Conservation (phyloP, 1,140 invertebrate species). For the Sitophilus oryzae region DNA sequence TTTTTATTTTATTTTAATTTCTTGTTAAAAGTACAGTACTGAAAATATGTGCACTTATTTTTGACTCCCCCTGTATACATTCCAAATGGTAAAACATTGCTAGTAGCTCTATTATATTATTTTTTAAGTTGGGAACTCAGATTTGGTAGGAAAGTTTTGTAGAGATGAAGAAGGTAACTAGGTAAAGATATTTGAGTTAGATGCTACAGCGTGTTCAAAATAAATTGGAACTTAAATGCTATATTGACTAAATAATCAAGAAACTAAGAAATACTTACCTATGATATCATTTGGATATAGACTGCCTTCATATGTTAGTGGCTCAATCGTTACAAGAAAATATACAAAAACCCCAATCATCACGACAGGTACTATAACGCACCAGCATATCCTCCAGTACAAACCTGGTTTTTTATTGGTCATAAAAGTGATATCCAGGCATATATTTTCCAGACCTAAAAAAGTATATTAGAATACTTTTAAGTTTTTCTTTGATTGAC, state of each 20-base stretch:
- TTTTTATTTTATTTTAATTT: too few relatives aligned
- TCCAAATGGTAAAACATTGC: too few relatives aligned
- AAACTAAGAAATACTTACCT: conserved; percentile 28
- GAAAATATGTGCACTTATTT: too few relatives aligned
- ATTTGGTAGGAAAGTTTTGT: too few relatives aligned
- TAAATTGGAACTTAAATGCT: background rate
- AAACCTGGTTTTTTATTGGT: conserved; percentile 58
- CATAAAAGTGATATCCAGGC: conserved; percentile 67
- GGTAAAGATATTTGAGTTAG: too few relatives aligned
- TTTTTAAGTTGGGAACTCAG: too few relatives aligned
- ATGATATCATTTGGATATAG: conserved; percentile 34
- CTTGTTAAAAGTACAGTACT: too few relatives aligned
- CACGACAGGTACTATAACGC: conserved; percentile 64
- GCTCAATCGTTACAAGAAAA: conserved; percentile 50
- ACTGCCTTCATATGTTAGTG: conserved; percentile 49
- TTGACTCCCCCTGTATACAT: too few relatives aligned
- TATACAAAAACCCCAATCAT: conserved; percentile 61
- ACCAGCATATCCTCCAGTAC: conserved; percentile 80
- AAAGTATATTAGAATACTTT: conserved; percentile 30
- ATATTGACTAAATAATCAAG: background rate
- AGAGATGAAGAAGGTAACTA: too few relatives aligned
- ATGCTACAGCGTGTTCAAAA: background rate
- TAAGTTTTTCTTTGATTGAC: conserved; percentile 25
- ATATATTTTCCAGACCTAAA: conserved; percentile 54
- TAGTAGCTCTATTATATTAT: too few relatives aligned